Base-by-base conservation (phyloP, 2,113 vertebrate genomes). In the Ailuropoda melanoleuca region DNA sequence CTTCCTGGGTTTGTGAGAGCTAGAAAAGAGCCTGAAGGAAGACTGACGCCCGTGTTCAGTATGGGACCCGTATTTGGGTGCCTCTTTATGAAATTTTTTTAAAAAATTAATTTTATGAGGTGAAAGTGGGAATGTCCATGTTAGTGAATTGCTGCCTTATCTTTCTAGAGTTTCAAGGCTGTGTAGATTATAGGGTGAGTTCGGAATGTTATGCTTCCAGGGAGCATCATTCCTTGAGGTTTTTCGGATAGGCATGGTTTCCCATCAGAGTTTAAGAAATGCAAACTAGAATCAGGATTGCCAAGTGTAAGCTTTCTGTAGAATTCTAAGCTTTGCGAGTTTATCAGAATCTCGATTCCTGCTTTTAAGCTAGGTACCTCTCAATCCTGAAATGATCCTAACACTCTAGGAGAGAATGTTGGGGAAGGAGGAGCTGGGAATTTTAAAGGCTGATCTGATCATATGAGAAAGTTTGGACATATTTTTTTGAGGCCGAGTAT, bases 241-340 rank as follows among this genome's bases (percentile, higher is more conserved):
- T 68, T 92, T 84, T 62, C 6, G 4, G 48, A 43, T 55, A 19
- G 46, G 15, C 64, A 24, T 13, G 84, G 46, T 48, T 95, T 82
- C 55, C 84, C 55, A 50, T 37, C 12, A 39, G 84, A 97, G 70
- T 92, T 96, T 88, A 78, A 85, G 97, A 96, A 77, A 85, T 70
- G 24, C 46, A 43, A 21, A n/a, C 43, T 62, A 83, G 95, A 81
- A 46, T 53, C 56, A 31, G 56, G 43, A 88, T 70, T 75, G 26
- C 56, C 53, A 88, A 66, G 50, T 90, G 29, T 50, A 68, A 90
- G 90, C 77, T 96, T 64, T 53, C 68, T 29, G 39, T 34, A 85
- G 80, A 81, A 92, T 84, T 91, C 3, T 85, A 53, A 94, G 62
- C 77, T 29, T 72, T 66, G 24, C 11, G 72, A 95, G 53, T 92